Evolutionary conservation across 2,888 invertebrate genomes (phyloP).

Genomic region (Drosophila conformis): DNA sequence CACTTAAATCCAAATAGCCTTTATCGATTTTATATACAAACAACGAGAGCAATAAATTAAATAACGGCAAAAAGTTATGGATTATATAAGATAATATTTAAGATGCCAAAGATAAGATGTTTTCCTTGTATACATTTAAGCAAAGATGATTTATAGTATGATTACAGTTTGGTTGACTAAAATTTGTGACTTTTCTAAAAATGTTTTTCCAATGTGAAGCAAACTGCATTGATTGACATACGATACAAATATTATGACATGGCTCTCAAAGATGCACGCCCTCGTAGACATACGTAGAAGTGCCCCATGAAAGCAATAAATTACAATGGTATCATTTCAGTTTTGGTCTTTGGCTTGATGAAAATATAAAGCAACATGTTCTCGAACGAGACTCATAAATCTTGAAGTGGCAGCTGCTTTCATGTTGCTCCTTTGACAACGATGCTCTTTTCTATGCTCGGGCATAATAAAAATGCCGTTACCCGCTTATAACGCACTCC

Average conservation of each 20-base stretch:
- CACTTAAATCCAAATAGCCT: not conserved
- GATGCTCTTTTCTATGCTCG: slow-evolving; percentile 10
- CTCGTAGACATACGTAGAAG: not conserved
- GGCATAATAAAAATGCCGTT: slow-evolving; percentile 61
- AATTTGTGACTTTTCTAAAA: not conserved
- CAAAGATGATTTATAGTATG: not conserved
- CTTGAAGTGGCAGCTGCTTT: slow-evolving; percentile 43
- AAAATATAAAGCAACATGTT: slow-evolving; percentile 4
- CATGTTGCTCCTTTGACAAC: slow-evolving; percentile 18
- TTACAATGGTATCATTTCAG: slow-evolving; percentile 42
- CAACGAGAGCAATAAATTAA: not conserved
- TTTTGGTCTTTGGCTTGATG: slow-evolving; percentile 4
- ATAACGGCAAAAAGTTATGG: not conserved
- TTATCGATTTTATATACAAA: not conserved
- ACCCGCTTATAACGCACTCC: slow-evolving; percentile 71
- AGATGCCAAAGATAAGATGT: not conserved
- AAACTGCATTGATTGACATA: slow-evolving; percentile 10
- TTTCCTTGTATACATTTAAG: not conserved
- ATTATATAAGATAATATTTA: not conserved
- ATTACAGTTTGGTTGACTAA: not conserved
- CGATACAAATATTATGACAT: slow-evolving; percentile 14
- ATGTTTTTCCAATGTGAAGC: not conserved
- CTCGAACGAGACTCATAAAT: slow-evolving; percentile 44
- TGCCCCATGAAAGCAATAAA: slow-evolving; percentile 33
- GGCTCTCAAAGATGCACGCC: slow-evolving; percentile 5